These are phyloP conservation scores for Spheniscus mendiculus DNA, from an alignment of 2,113 vertebrate genomes.

Conservation along the genomic window DNA sequence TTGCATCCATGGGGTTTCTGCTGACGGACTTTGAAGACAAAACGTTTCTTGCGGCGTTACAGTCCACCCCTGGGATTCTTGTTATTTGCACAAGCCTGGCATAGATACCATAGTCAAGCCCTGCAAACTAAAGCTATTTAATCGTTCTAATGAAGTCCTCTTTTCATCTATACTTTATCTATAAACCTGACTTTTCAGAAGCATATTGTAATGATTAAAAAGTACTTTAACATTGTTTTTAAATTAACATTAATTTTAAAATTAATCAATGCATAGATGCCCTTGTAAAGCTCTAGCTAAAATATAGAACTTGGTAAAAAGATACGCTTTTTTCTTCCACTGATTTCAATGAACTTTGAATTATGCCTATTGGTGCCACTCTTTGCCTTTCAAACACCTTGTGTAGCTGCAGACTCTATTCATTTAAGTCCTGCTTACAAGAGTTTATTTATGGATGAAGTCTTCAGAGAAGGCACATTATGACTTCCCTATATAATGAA, in stretches of 20 bases:
- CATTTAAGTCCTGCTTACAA: slow-evolving; percentile 2
- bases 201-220: not conserved
- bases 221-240: not conserved
- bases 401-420: not conserved
- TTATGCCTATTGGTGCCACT: not conserved
- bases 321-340: not conserved
- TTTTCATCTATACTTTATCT: not conserved
- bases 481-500: not conserved
- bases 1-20: not conserved
- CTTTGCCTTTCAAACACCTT: not conserved
- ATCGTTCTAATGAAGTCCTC: not conserved
- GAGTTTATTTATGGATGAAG: slow-evolving; percentile 34
- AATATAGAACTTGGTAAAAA: not conserved
- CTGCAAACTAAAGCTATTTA: not conserved
- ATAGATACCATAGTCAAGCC: not conserved
- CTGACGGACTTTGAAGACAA: not conserved
- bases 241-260: not conserved
- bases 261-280: not conserved
- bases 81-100: not conserved
- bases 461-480: slow-evolving; percentile 25
- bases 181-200: not conserved
- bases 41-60: not conserved
- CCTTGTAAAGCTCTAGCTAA: not conserved
- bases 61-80: not conserved
- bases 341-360: not conserved